A percentile compares a stretch with the other conserved stretches of the same genome.
Evolutionary conservation across 2,888 invertebrate species (phyloP).

Genomic region (Pseudeuparius sepicola): DNA sequence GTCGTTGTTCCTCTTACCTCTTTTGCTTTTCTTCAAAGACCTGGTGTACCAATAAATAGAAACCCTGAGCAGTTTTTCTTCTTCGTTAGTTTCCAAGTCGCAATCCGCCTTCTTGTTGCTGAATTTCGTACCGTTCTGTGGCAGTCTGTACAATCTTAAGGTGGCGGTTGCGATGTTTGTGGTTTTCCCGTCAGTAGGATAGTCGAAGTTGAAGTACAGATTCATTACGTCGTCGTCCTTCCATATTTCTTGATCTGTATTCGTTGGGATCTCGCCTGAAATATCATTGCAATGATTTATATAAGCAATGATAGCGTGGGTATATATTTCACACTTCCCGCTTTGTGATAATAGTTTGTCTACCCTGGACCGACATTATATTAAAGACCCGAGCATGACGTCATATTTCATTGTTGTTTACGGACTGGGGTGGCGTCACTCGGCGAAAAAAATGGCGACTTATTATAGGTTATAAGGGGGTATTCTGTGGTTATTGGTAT

Average conservation of each 20-base stretch:
- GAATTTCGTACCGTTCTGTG: slow-evolving; percentile 32
- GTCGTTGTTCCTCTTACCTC: background rate
- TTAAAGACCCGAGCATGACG: no score
- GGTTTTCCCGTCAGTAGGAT: slow-evolving; percentile 37
- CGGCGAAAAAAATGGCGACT: no score
- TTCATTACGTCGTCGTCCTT: slow-evolving; percentile 45
- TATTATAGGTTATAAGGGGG: no score
- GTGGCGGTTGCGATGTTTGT: slow-evolving; percentile 43
- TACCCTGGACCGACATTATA: no score
- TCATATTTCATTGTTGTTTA: no score
- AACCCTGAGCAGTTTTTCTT: slow-evolving; percentile 47
- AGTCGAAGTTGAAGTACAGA: slow-evolving; percentile 45
- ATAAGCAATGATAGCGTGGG: no score
- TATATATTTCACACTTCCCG: no score
- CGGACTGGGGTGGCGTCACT: no score
- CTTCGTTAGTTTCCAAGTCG: slow-evolving; percentile 32
- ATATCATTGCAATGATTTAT: no score
- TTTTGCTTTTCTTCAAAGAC: slow-evolving; percentile 44
- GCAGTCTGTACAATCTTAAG: slow-evolving; percentile 43
- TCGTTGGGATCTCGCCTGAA: slow-evolving; percentile 46
- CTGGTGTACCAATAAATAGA: slow-evolving; percentile 50
- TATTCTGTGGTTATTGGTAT: no score
- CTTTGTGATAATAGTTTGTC: no score
- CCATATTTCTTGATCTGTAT: slow-evolving; percentile 47
- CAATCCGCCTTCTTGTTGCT: slow-evolving; percentile 24